phyloP scores from a whole-genome alignment of 2,797 vertebrate species.

The Alectoris magna region DNA sequence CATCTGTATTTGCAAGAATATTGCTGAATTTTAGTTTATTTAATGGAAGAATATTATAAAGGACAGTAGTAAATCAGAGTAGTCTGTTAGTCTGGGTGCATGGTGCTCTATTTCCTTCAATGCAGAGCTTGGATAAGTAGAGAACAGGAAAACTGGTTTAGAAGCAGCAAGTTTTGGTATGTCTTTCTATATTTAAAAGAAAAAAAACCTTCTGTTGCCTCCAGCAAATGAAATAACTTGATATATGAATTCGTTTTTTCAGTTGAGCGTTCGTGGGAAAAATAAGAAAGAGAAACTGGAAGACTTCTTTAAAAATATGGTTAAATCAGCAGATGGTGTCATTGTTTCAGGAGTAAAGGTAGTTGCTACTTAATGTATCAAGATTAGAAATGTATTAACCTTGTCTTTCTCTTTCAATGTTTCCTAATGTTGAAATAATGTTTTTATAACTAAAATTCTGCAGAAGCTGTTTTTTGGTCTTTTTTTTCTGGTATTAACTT shows the following conservation, averaged over 20 bases:
- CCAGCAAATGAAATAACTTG: slow-evolving; percentile 51
- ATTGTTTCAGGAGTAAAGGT: slow-evolving; percentile 98
- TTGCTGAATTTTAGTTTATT: not conserved
- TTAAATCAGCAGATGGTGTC: slow-evolving; percentile 97
- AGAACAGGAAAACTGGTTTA: not conserved
- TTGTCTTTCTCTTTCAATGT: not conserved
- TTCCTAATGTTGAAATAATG: not conserved
- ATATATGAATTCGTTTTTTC: slow-evolving; percentile 63
- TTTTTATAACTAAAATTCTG: not conserved
- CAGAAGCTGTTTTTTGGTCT: not conserved
- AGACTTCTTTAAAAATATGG: slow-evolving; percentile 99
- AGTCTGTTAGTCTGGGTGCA: not conserved
- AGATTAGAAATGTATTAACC: not conserved
- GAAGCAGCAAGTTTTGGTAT: not conserved
- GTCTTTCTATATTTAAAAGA: not conserved
- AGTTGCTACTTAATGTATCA: slow-evolving; percentile 15
- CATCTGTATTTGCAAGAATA: not conserved
- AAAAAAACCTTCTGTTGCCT: not conserved
- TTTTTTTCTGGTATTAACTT: not conserved
- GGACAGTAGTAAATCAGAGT: not conserved
- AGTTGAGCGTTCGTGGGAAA: slow-evolving; percentile 98
- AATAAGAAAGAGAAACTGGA: slow-evolving; percentile 99
- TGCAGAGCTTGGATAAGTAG: not conserved
- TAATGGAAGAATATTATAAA: not conserved
- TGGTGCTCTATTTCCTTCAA: not conserved